Conservation (phyloP, 2,113 vertebrate species). For the Petrocephalus zakoni region DNA sequence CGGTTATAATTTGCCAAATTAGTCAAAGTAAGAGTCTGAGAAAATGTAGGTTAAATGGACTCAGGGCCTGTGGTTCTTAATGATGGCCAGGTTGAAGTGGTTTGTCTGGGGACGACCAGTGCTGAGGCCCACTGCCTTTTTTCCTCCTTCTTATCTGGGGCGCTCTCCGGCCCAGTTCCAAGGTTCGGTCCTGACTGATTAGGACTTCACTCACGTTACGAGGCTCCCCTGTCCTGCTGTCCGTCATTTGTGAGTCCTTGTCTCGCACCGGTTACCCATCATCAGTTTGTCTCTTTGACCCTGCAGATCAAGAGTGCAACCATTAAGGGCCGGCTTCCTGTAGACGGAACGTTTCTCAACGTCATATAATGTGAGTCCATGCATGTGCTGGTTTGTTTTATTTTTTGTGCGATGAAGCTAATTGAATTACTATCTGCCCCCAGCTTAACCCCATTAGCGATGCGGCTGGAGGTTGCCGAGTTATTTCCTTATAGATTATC, state of each 20-base stretch:
- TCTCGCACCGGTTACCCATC: neutral
- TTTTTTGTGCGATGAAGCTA: neutral
- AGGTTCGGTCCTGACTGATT: neutral
- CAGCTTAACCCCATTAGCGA: conserved; percentile 20
- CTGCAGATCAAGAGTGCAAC: neutral
- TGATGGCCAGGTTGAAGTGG: neutral
- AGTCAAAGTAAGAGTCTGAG: conserved; percentile 1
- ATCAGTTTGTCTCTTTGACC: neutral
- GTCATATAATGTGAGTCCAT: neutral
- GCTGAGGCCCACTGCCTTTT: neutral
- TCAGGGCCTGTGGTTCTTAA: neutral
- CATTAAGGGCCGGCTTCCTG: neutral
- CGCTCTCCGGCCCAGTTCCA: neutral
- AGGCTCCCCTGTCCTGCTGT: neutral
- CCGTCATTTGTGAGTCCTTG: neutral
- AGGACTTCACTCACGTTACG: neutral
- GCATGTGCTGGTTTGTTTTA: neutral
- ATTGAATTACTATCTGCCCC: conserved; percentile 13
- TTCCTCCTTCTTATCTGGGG: neutral
- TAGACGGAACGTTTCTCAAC: neutral
- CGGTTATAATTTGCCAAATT: neutral
- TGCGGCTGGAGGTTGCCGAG: neutral
- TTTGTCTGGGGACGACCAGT: neutral
- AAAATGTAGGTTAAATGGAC: neutral
- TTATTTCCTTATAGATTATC: conserved; percentile 6